Evolutionary conservation across 2,797 vertebrate species (phyloP).

Genomic region (Holocentrus rufus): DNA sequence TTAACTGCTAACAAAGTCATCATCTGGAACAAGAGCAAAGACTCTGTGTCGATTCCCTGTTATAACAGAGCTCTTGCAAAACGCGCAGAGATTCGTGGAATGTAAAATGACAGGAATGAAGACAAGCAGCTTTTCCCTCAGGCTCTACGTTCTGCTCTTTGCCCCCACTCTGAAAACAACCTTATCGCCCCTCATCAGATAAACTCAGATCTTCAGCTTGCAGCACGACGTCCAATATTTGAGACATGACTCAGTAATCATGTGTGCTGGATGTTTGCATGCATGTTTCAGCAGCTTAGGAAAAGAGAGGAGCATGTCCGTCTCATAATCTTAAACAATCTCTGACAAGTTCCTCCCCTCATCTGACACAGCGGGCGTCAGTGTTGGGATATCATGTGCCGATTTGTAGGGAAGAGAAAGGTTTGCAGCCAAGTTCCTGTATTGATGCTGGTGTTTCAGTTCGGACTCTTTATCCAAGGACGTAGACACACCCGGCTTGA

Average conservation of each 20-base stretch:
- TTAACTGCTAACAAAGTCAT: no score
- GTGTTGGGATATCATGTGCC: constrained; percentile 11
- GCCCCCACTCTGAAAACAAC: constrained; percentile 2
- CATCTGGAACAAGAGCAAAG: no score
- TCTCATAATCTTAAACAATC: constrained; percentile 10
- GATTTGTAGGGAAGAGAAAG: background rate
- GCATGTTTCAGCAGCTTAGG: constrained; percentile 4
- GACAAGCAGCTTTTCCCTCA: background rate
- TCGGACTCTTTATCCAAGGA: constrained; percentile 46
- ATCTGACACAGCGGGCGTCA: constrained; percentile 3
- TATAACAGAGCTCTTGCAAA: background rate
- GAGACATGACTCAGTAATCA: background rate
- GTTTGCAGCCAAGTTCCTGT: constrained; percentile 42
- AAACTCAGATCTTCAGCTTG: constrained; percentile 5
- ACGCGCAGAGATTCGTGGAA: background rate
- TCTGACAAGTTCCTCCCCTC: background rate
- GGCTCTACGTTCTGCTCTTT: background rate
- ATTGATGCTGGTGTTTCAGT: constrained; percentile 49
- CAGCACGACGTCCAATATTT: background rate
- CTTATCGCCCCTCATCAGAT: constrained; percentile 1
- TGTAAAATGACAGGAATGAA: constrained; percentile 1
- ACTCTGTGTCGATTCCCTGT: background rate
- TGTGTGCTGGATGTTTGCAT: background rate
- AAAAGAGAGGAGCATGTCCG: background rate
- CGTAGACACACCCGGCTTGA: constrained; percentile 64